A percentile compares a stretch with the other conserved stretches of the same genome.
Evolutionary conservation across 1,140 invertebrate species (phyloP).

Genomic region (Aleiodes sp.): DNA sequence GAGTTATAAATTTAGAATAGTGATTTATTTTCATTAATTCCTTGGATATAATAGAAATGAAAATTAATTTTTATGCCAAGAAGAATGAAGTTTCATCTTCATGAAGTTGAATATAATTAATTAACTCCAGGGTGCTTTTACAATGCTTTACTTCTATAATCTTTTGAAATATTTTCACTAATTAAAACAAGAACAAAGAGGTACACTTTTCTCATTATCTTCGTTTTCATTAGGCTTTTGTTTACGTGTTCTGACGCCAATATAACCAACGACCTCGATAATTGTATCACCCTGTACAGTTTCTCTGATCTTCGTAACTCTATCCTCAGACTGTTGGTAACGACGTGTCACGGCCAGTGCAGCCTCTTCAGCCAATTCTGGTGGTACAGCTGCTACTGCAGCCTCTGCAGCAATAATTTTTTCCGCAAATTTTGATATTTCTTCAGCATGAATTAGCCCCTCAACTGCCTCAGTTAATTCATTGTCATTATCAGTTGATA

Average conservation of each 20-base stretch:
- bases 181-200: too few relatives aligned
- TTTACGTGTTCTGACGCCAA: constrained; percentile 51
- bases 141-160: too few relatives aligned
- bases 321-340: constrained; percentile 46
- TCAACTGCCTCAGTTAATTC: constrained; percentile 57
- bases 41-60: too few relatives aligned
- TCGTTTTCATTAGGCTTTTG: too few relatives aligned
- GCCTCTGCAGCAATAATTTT: constrained; percentile 57
- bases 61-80: too few relatives aligned
- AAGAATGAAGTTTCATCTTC: too few relatives aligned
- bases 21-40: too few relatives aligned
- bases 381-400: constrained; percentile 54
- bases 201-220: too few relatives aligned
- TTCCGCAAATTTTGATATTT: constrained; percentile 53
- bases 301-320: constrained; percentile 48
- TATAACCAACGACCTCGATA: constrained; percentile 60
- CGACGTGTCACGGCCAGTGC: constrained; percentile 52
- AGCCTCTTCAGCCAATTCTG: constrained; percentile 58
- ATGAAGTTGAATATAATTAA: too few relatives aligned
- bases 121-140: too few relatives aligned
- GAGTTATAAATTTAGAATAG: too few relatives aligned
- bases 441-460: constrained; percentile 56
- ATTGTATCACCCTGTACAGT: constrained; percentile 49
- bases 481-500: constrained; percentile 46
- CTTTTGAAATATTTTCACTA: too few relatives aligned